Evolutionary conservation across 2,888 invertebrate species (phyloP).

Genomic region (Ornithoptera alexandrae): DNA sequence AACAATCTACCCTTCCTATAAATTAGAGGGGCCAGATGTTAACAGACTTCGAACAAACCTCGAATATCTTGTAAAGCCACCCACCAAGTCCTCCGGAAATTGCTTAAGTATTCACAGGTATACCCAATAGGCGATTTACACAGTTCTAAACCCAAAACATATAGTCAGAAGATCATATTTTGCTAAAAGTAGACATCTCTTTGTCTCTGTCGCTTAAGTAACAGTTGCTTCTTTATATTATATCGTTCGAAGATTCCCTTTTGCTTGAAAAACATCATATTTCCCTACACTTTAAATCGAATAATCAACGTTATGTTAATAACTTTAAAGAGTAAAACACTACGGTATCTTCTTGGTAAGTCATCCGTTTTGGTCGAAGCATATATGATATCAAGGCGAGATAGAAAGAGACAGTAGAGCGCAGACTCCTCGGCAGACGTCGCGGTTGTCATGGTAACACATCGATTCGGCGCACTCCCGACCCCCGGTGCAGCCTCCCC

Average conservation of each 20-base stretch:
- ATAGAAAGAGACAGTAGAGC: conserved; percentile 78
- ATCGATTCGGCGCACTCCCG: conserved; percentile 71
- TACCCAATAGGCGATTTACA: conserved; percentile 32
- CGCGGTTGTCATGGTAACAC: conserved; percentile 75
- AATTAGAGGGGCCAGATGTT: conserved; percentile 75
- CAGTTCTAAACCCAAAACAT: conserved; percentile 38
- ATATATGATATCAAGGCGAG: conserved; percentile 79
- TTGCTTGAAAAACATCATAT: conserved; percentile 39
- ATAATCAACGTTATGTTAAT: conserved; percentile 36
- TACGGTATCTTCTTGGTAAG: conserved; percentile 10
- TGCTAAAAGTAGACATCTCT: conserved; percentile 44
- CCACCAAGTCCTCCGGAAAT: conserved; percentile 55
- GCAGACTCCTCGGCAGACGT: conserved; percentile 80
- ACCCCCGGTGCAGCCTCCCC: conserved; percentile 59
- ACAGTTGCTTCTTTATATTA: conserved; percentile 71
- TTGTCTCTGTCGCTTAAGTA: conserved; percentile 65
- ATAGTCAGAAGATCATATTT: conserved; percentile 40
- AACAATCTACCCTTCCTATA: conserved; percentile 72
- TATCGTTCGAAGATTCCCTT: conserved; percentile 62
- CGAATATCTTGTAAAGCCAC: conserved; percentile 77
- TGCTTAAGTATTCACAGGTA: conserved; percentile 48
- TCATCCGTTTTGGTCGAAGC: conserved; percentile 38
- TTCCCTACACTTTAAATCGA: not conserved
- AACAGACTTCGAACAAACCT: conserved; percentile 73
- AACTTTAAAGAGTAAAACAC: conserved; percentile 10